These are phyloP conservation scores for Spicauda simplicius DNA, from an alignment of 2,888 invertebrate genomes.

Conservation along the genomic window DNA sequence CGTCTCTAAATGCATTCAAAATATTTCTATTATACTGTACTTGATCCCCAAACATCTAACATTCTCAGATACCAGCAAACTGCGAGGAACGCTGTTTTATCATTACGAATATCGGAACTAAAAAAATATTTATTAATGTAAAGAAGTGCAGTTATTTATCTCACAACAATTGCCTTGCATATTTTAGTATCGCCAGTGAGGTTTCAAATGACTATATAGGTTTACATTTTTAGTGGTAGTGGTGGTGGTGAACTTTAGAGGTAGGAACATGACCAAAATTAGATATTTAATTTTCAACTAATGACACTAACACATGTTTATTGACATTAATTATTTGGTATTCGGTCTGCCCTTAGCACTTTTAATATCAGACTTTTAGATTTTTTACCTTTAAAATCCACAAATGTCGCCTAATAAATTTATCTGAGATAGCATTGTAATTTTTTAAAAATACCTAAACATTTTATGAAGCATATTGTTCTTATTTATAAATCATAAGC, in stretches of 20 bases:
- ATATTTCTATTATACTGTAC: neutral
- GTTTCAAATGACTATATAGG: no score
- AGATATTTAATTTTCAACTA: no score
- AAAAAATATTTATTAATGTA: neutral
- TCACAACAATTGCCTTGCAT: no score
- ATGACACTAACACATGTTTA: no score
- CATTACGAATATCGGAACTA: neutral
- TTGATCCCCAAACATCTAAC: slow-evolving; percentile 5
- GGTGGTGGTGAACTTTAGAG: no score
- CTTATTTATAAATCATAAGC: neutral
- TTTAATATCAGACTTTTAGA: slow-evolving; percentile 11
- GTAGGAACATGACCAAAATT: no score
- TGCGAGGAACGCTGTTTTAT: neutral
- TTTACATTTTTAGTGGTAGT: no score
- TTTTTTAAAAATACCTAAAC: neutral
- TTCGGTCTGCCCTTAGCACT: neutral
- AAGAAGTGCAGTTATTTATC: no score
- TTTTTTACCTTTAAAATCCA: slow-evolving; percentile 3
- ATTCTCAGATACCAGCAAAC: neutral
- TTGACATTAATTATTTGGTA: no score
- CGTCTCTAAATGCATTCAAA: neutral
- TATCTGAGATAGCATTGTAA: neutral
- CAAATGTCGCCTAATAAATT: neutral
- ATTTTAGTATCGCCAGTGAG: no score
- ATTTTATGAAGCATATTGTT: neutral